phyloP scores from a whole-genome alignment of 2,888 invertebrate genomes.

The Drosophila recens region DNA sequence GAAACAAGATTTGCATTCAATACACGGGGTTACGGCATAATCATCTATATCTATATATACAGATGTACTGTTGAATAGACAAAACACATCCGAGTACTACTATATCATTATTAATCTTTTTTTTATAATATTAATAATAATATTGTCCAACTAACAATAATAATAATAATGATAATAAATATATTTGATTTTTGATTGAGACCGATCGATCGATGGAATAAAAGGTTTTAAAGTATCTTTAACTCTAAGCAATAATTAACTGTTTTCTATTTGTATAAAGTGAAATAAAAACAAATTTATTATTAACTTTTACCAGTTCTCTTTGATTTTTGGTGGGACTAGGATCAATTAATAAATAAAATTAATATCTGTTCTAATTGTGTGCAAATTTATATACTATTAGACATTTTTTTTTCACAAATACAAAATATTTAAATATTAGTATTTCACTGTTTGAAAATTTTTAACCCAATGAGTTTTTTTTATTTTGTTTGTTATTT shows the following conservation, averaged over 20 bases:
- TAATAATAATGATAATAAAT: not conserved
- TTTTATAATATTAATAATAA: slow-evolving; percentile 1
- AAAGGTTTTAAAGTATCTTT: slow-evolving; percentile 47
- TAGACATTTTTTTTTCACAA: too few species aligned
- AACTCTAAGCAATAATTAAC: slow-evolving; percentile 68
- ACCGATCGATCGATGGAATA: slow-evolving; percentile 41
- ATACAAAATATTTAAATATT: too few species aligned
- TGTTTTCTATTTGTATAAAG: slow-evolving; percentile 80
- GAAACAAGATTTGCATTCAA: slow-evolving; percentile 34
- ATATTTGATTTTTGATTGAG: slow-evolving; percentile 8
- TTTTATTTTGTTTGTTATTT: too few species aligned
- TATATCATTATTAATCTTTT: slow-evolving; percentile 15
- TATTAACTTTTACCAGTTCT: slow-evolving; percentile 28
- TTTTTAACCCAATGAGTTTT: too few species aligned
- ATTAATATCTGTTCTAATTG: too few species aligned
- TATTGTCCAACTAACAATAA: slow-evolving; percentile 32
- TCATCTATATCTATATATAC: slow-evolving; percentile 17
- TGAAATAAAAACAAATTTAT: slow-evolving; percentile 58
- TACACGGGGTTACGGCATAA: slow-evolving; percentile 44
- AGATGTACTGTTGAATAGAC: slow-evolving; percentile 36
- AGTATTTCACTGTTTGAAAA: too few species aligned
- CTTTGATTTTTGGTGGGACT: not conserved
- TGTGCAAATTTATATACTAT: too few species aligned
- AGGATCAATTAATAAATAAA: too few species aligned
- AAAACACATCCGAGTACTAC: slow-evolving; percentile 14